Evolutionary conservation across 2,113 vertebrate genomes (phyloP), one percentile per base, ranked within the genome.

Genomic region (Myotis brandtii): DNA sequence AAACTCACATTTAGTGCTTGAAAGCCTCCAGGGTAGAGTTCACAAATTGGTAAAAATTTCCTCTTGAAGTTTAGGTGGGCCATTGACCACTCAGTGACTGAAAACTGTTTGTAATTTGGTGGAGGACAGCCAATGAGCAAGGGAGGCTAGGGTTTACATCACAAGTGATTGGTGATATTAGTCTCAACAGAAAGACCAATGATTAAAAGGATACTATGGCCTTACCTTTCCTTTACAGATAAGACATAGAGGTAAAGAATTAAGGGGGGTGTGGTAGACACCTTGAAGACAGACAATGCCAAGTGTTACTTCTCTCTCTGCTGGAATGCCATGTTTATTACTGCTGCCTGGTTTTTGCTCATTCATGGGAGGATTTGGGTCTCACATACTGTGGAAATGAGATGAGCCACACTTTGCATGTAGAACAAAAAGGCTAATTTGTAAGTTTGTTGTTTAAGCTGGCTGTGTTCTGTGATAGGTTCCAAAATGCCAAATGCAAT

Each of bases 401-500:
- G 93, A 90, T 1, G 14, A 27, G 16, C 18, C 80, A 52, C 6
- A 94, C 34, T 93, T 96, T 91, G 43, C 50, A 82, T 69, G 81
- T 14, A 90, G 88, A 92, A 93, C 37, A 85, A 94, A 97, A 86
- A 93, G 16, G 23, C n/a, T 79, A 81, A 93, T 75, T 11, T 86
- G 12, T 50, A 79, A 73, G 40, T 89, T 81, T 95, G 59, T 56
- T 93, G 86, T 66, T 95, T 48, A 86, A 92, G 69, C n/a, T 95
- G 81, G 37, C 79, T 94, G 73, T 96, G 91, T 86, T 95, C 37
- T 94, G 64, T 54, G 43, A 95, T 86, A 95, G 50, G 54, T 20
- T 23, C 46, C 21, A 8, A 91, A 91, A 89, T 89, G 64, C 75
- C 93, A 94, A 94, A 70, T 66, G 69, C 90, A 96, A 96, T 91